phyloP scores from a whole-genome alignment of 2,888 invertebrate genomes.

The Sesamia inferens region DNA sequence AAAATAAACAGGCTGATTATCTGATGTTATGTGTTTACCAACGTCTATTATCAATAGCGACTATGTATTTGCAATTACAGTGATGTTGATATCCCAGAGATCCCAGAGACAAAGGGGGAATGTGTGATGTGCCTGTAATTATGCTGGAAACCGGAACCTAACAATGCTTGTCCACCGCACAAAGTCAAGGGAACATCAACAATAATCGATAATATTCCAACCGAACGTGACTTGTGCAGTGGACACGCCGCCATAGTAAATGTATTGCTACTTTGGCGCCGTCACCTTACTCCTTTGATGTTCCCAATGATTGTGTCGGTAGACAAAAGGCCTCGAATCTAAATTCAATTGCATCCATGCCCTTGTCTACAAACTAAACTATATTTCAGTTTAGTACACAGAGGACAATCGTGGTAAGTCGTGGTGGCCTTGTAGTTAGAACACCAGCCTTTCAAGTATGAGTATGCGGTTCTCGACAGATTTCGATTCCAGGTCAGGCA shows the following conservation, averaged over 20 bases:
- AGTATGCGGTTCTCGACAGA: no score
- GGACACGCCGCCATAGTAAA: not conserved
- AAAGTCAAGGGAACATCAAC: not conserved
- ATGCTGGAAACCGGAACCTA: not conserved
- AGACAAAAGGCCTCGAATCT: not conserved
- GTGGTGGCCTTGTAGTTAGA: no score
- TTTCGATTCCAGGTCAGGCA: no score
- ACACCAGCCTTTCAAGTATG: no score
- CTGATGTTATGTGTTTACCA: not conserved
- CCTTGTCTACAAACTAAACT: no score
- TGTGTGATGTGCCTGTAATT: not conserved
- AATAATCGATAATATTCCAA: not conserved
- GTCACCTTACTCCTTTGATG: not conserved
- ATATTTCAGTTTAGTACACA: no score
- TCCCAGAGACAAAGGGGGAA: not conserved
- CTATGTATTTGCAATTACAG: not conserved
- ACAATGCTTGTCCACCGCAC: not conserved
- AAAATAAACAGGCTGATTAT: no score
- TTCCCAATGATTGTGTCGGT: not conserved
- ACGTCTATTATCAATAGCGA: not conserved
- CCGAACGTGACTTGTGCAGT: not conserved
- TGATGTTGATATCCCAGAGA: no score
- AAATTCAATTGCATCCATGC: no score
- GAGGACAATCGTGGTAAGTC: no score
- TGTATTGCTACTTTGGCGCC: not conserved